A percentile compares a stretch with the other conserved stretches of the same genome.
phyloP scores from a whole-genome alignment of 2,888 invertebrate genomes.

The Antheraea assamensis region DNA sequence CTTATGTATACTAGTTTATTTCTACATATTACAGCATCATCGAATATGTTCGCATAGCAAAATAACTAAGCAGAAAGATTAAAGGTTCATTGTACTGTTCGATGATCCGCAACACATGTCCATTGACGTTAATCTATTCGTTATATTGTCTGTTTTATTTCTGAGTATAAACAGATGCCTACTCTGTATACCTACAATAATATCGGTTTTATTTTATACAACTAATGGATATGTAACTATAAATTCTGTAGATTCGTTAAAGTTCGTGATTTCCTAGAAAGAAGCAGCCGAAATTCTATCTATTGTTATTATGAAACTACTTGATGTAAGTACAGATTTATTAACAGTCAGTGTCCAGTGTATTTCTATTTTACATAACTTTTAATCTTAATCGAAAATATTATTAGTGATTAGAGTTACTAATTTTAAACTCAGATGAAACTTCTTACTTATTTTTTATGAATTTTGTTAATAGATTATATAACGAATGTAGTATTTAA shows the following conservation, averaged over 20 bases:
- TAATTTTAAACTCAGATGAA: no score
- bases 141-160: conserved; percentile 35
- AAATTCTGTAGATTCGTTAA: not conserved
- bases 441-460: no score
- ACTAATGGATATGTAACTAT: not conserved
- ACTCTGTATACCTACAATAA: conserved; percentile 4
- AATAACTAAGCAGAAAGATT: conserved; percentile 33
- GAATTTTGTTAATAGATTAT: no score
- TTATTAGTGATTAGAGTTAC: no score
- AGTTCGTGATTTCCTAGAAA: no score
- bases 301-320: not conserved
- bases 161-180: conserved; percentile 30
- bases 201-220: not conserved
- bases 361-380: not conserved
- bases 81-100: conserved; percentile 47
- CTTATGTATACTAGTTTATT: not conserved
- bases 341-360: not conserved
- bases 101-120: conserved; percentile 46
- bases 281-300: no score
- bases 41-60: conserved; percentile 12
- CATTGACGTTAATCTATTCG: conserved; percentile 44
- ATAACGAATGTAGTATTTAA: no score
- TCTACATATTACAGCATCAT: not conserved
- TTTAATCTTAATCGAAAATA: no score
- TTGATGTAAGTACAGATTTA: not conserved